Base-by-base conservation (phyloP, 2,888 invertebrate species). In the Phlogophora meticulosa region DNA sequence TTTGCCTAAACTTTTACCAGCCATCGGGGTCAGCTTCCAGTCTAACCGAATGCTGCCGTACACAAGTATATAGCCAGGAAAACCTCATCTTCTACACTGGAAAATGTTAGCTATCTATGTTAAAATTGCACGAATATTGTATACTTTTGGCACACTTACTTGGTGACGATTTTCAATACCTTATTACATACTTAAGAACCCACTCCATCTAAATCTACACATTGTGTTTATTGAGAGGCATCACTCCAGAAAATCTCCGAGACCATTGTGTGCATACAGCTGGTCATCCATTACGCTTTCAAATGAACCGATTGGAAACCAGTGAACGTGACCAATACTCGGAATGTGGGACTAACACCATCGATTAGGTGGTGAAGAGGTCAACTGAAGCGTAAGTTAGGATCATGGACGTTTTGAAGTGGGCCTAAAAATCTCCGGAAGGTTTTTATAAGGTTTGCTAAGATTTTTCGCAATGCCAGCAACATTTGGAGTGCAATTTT, bases 241-340 rank as follows among this genome's bases (percentile, higher is more conserved):
- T 84, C 70, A 76, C 67, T 56, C 59, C 62, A 79, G 83, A 83
- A 84, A 81, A 80, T 84, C 78, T 77, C 38, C 0, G 20, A 17
- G 17, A n/a, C 65, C 53, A 72, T 81, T 81, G 80, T 81, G 22
- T 60, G 51, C 56, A 55, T 49, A 69, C 80, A 81, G 56, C 69
- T 79, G 80, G 76, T 57, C 76, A 70, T 49, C 60, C 58, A 69
- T 72, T 74, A 76, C 64, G 46, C 71, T 52, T 69, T 65, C 77
- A 34, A 36, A 51, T 76, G 68, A 81, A 85, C 86, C 85, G 84
- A 87, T 89, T 87, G 81, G 76, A 82, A 83, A 60, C 64, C 87
- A 89, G 76, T 81, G 83, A 78, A 76, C 76, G 78, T 74, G 71
- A 24, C 38, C 52, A 62, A 36, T 70, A 78, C 68, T 20, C 0